These are phyloP conservation scores for Torymus auratus DNA, from an alignment of 2,888 invertebrate genomes.

Conservation along the genomic window DNA sequence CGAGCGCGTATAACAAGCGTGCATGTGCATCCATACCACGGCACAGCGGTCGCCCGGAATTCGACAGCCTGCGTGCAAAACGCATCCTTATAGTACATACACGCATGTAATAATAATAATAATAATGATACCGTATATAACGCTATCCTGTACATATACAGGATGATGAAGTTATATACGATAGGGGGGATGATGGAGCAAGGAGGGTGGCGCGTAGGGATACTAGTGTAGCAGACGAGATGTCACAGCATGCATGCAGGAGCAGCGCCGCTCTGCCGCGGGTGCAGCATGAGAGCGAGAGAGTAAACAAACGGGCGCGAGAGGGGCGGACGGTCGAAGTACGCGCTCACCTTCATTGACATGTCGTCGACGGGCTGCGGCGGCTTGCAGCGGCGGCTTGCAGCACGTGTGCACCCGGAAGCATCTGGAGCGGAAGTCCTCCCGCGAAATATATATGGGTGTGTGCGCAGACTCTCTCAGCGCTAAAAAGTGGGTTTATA, in stretches of 20 bases:
- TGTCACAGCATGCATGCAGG: too few species aligned
- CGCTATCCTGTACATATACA: too few species aligned
- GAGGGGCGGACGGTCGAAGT: neutral
- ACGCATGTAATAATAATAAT: too few species aligned
- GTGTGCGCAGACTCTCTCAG: too few species aligned
- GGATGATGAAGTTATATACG: too few species aligned
- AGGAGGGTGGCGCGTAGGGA: neutral
- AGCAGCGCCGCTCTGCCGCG: too few species aligned
- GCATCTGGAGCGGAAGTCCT: neutral
- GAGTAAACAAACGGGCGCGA: conserved; percentile 19
- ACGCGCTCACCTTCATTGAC: conserved; percentile 54
- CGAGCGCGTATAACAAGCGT: neutral
- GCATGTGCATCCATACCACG: conserved; percentile 14
- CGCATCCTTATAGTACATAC: too few species aligned
- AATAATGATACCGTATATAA: too few species aligned
- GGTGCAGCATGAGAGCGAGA: neutral
- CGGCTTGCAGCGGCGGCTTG: neutral
- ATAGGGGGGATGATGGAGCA: too few species aligned
- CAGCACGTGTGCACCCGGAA: conserved; percentile 6
- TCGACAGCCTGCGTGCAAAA: neutral
- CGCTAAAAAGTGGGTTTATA: too few species aligned
- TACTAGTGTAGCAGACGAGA: conserved; percentile 39
- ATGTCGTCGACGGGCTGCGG: conserved; percentile 24
- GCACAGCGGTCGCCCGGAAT: conserved; percentile 42
- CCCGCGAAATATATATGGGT: too few species aligned